Conservation (phyloP, 2,888 invertebrate genomes). For the Leptothorax acervorum region DNA sequence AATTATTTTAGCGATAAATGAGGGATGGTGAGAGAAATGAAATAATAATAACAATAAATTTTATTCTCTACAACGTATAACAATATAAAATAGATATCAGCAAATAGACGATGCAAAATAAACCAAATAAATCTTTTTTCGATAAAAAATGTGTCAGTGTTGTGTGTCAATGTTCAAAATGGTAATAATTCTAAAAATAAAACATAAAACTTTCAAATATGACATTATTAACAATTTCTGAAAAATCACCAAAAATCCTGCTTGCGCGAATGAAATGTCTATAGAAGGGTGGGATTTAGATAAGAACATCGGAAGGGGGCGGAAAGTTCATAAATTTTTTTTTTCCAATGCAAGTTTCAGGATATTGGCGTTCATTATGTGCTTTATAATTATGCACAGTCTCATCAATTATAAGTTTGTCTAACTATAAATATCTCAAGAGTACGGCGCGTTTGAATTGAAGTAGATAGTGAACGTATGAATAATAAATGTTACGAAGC, state of each 20-base stretch:
- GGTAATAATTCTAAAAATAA: not conserved
- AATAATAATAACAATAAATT: not conserved
- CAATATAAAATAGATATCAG: not conserved
- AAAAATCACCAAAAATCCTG: not conserved
- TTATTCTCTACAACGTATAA: not conserved
- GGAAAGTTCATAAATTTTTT: not conserved
- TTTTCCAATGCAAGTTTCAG: not conserved
- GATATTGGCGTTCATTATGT: not conserved
- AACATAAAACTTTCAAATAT: not conserved
- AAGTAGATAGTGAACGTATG: conserved; percentile 18
- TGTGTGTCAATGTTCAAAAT: not conserved
- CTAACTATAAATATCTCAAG: conserved; percentile 10
- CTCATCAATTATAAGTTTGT: conserved; percentile 23
- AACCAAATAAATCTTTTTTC: not conserved
- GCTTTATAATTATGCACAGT: not conserved
- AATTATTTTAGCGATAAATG: not conserved
- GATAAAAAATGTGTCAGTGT: not conserved
- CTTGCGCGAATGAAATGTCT: not conserved
- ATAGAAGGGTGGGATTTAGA: not conserved
- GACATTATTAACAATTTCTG: not conserved
- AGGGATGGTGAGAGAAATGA: not conserved
- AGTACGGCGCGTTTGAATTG: not conserved
- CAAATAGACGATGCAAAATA: not conserved
- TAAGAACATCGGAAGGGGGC: not conserved
- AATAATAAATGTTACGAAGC: conserved; percentile 51